These are phyloP conservation scores for Drosophila helvetica DNA, from an alignment of 2,888 invertebrate species.

Conservation along the genomic window DNA sequence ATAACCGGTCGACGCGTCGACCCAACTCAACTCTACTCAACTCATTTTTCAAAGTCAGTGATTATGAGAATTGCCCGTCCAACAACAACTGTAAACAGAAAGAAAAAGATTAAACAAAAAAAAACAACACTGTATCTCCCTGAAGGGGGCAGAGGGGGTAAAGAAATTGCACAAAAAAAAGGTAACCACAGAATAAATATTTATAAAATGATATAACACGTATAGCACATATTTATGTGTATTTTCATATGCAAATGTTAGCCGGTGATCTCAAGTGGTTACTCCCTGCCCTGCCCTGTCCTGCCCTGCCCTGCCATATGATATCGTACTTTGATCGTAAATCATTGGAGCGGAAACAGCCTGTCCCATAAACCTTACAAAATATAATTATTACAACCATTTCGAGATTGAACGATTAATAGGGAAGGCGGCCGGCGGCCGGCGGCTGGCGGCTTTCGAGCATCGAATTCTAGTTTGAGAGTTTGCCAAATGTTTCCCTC, in stretches of 20 bases:
- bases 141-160: conserved; percentile 12
- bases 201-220: conserved; percentile 61
- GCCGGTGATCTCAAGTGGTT: conserved; percentile 14
- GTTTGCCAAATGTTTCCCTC: conserved; percentile 34
- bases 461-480: conserved; percentile 14
- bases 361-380: conserved; percentile 21
- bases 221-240: background rate
- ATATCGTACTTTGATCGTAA: conserved; percentile 22
- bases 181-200: conserved; percentile 58
- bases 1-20: conserved; percentile 66
- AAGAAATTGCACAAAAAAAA: conserved; percentile 21
- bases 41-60: conserved; percentile 69
- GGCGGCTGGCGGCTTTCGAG: conserved; percentile 1
- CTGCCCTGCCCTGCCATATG: too few species aligned
- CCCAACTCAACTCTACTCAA: conserved; percentile 14
- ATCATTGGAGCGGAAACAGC: conserved; percentile 41
- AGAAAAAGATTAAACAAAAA: conserved; percentile 40
- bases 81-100: conserved; percentile 37
- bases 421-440: background rate
- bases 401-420: conserved; percentile 12
- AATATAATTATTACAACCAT: conserved; percentile 27
- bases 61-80: conserved; percentile 43
- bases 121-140: background rate
- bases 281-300: background rate
- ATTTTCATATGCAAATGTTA: conserved; percentile 34